These are phyloP conservation scores for Bombylius major DNA, from an alignment of 2,888 invertebrate species.

Conservation along the genomic window DNA sequence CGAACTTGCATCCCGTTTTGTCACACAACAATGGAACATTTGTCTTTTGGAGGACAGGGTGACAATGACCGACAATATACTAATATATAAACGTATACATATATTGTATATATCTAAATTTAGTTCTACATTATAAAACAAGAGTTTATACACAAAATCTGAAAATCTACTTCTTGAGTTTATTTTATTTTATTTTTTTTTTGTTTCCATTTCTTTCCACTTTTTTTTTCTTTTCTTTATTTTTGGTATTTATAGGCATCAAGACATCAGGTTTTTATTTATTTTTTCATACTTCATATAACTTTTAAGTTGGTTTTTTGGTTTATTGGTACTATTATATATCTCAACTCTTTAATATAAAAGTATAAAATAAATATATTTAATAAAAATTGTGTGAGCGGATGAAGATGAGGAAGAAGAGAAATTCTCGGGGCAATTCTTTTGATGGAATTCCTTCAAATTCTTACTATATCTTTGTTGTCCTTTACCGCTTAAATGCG, in stretches of 20 bases:
- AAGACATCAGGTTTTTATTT: too few species aligned
- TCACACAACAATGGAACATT: slow-evolving; percentile 25
- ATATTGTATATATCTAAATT: background rate
- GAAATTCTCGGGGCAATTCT: slow-evolving; percentile 27
- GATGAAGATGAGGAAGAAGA: slow-evolving; percentile 18
- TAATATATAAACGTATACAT: background rate
- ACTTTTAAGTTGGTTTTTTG: too few species aligned
- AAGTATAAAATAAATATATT: too few species aligned
- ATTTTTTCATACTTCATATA: too few species aligned
- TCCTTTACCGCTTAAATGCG: slow-evolving; percentile 5
- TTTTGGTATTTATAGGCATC: too few species aligned
- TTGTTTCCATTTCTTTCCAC: too few species aligned
- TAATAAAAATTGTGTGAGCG: slow-evolving; percentile 18
- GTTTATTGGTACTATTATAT: too few species aligned
- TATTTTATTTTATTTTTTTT: too few species aligned
- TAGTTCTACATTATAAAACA: background rate
- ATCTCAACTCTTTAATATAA: too few species aligned
- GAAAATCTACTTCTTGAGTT: too few species aligned
- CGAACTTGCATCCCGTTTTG: slow-evolving; percentile 12
- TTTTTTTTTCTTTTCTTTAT: too few species aligned
- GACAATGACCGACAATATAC: slow-evolving; percentile 21
- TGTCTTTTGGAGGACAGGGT: slow-evolving; percentile 21
- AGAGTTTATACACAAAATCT: too few species aligned
- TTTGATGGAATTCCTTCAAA: slow-evolving; percentile 26
- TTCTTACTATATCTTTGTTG: slow-evolving; percentile 14